Percentiles rank a stretch among this genome's conserved stretches.
Conservation (phyloP, 2,113 vertebrate genomes). For the Lagopus leucura region DNA sequence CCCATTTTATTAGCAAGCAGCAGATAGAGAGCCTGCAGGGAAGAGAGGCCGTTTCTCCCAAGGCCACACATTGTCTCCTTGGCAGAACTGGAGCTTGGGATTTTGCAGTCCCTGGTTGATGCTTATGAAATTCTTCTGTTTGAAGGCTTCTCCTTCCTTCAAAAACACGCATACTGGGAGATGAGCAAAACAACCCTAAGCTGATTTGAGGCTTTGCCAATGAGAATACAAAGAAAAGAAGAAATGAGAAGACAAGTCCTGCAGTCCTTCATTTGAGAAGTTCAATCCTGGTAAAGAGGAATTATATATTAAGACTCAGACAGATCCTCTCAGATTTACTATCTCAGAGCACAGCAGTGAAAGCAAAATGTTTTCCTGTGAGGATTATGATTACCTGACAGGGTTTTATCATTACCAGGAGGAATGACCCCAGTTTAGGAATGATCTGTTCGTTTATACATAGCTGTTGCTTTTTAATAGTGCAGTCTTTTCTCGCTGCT, state of each 20-base stretch:
- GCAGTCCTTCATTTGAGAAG: not conserved
- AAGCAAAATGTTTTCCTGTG: constrained; percentile 32
- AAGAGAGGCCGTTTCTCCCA: constrained; percentile 20
- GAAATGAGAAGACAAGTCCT: not conserved
- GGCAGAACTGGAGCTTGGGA: not conserved
- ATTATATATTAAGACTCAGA: constrained; percentile 27
- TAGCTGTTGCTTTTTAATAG: constrained; percentile 21
- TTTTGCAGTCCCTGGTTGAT: not conserved
- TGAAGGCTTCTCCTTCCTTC: constrained; percentile 1
- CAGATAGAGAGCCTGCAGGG: constrained; percentile 45
- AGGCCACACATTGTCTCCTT: not conserved
- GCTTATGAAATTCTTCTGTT: not conserved
- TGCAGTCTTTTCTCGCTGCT: not conserved
- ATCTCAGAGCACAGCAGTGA: constrained; percentile 4
- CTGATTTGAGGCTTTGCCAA: not conserved
- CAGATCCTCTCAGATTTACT: constrained; percentile 55
- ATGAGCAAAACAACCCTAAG: constrained; percentile 17
- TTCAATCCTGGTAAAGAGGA: constrained; percentile 44
- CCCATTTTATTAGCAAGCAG: not conserved
- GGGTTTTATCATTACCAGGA: not conserved
- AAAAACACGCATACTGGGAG: not conserved
- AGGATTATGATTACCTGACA: constrained; percentile 47
- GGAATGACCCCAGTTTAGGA: not conserved
- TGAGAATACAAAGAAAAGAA: not conserved
- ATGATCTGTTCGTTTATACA: constrained; percentile 25